Percentiles rank a stretch among this genome's conserved stretches.
phyloP scores from a whole-genome alignment of 1,140 invertebrate species.

The Bombus huntii region DNA sequence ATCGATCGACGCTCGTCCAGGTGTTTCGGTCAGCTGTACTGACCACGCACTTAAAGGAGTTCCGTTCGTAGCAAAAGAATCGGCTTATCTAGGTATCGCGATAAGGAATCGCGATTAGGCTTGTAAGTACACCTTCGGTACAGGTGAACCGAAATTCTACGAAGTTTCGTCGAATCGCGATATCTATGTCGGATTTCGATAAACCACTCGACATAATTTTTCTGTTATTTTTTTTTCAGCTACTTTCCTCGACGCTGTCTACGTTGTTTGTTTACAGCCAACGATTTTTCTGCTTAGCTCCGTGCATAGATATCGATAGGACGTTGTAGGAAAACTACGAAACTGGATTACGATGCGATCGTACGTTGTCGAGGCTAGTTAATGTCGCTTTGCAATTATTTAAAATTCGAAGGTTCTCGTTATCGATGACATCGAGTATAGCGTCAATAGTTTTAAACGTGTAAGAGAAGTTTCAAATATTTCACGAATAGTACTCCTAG shows the following conservation, averaged over 20 bases:
- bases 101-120: slow-evolving; percentile 37
- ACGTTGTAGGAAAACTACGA: too few species aligned
- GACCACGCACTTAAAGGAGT: slow-evolving; percentile 46
- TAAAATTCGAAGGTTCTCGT: too few species aligned
- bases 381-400: too few species aligned
- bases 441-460: too few species aligned
- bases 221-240: background rate
- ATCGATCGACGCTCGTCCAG: slow-evolving; percentile 20
- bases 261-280: background rate
- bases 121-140: slow-evolving; percentile 7
- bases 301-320: background rate
- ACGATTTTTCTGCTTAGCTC: background rate
- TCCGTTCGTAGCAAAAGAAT: slow-evolving; percentile 9
- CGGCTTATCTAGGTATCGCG: slow-evolving; percentile 23
- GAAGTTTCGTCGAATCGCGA: background rate
- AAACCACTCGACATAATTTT: slow-evolving; percentile 31
- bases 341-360: too few species aligned
- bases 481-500: too few species aligned
- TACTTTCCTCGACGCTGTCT: too few species aligned
- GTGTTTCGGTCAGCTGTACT: slow-evolving; percentile 59
- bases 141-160: slow-evolving; percentile 51
- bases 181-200: background rate
- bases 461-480: too few species aligned
- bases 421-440: background rate
- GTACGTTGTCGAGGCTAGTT: background rate